phyloP scores from a whole-genome alignment of 1,140 invertebrate genomes.

The Sipha flava region DNA sequence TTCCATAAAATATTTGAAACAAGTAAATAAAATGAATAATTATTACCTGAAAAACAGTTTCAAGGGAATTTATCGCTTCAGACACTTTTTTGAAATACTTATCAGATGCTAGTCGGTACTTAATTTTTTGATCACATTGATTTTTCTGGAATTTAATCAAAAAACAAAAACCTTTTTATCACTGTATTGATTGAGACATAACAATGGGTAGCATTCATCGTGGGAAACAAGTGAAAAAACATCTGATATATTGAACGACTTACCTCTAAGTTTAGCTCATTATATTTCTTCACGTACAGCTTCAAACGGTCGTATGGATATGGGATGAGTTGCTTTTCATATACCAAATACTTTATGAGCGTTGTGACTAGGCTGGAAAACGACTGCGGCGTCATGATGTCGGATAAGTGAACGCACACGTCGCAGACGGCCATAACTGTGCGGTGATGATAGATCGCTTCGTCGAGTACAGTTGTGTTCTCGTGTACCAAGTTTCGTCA shows the following conservation, averaged over 20 bases:
- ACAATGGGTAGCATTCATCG: too few relatives aligned
- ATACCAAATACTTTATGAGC: slow-evolving; percentile 34
- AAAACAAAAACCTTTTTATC: not conserved
- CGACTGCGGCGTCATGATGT: slow-evolving; percentile 33
- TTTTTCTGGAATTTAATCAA: not conserved
- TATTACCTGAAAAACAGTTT: slow-evolving; percentile 26
- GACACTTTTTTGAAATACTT: slow-evolving; percentile 31
- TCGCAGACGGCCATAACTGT: slow-evolving; percentile 5
- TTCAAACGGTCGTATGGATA: slow-evolving; percentile 33
- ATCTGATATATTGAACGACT: too few relatives aligned
- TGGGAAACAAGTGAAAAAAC: too few relatives aligned
- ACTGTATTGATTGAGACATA: too few relatives aligned
- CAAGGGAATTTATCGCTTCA: not conserved
- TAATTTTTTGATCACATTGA: not conserved
- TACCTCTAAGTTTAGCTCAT: slow-evolving; percentile 5
- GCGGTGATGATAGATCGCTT: too few relatives aligned
- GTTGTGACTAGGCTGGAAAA: slow-evolving; percentile 26
- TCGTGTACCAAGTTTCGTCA: too few relatives aligned
- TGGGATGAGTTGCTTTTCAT: slow-evolving; percentile 34
- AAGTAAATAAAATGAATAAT: too few relatives aligned
- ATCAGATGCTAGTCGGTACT: not conserved
- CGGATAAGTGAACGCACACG: slow-evolving; percentile 13
- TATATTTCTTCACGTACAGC: slow-evolving; percentile 25
- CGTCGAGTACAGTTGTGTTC: too few relatives aligned
- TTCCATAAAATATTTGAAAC: too few relatives aligned